Base-by-base conservation (phyloP, 2,888 invertebrate genomes). In the Epinotia demarniana region DNA sequence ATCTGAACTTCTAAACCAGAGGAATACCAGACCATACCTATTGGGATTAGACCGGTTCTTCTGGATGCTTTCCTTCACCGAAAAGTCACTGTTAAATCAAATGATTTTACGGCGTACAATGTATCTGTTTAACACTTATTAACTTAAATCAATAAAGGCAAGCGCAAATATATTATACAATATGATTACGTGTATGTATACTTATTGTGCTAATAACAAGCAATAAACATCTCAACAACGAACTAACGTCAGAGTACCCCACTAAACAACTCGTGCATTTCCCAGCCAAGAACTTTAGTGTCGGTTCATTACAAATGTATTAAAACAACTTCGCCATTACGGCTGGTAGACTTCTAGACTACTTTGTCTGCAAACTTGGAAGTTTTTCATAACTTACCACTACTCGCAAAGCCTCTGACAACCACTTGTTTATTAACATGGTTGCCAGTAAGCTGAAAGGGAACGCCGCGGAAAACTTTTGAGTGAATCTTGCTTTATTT, bases 311-410 rank as follows among this genome's bases (percentile, higher is more conserved):
- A 72, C 49, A 73, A 77, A 77, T 75, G 58, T 66, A 83, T 79
- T 81, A 82, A 80, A 81, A 78, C 71, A 85, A 86, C 86, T 87
- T 85, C 72, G 39, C 80, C 78, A 83, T 86, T 83, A 80, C 76
- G 76, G 82, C 74, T 78, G 76, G 79, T 63, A 69, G 73, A 69
- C 73, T 73, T 43, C 53, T 11, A 64, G 83, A 79, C 81, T 80
- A 81, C 82, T 86, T 82, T 83, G 81, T 83, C 79, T 82, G 79
- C 75, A 67, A 80, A 76, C 77, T 82, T 81, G 76, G 67, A 81
- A 82, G 81, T 83, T 87, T 84, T 84, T 83, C 80, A 81, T 81
- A 84, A 85, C 80, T 80, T 80, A 80, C 79, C 79, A 77, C 77
- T 79, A 80, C 81, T 80, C 78, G 69, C 70, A 69, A 66, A 78